Percentiles rank a stretch among this genome's conserved stretches.
Evolutionary conservation across 1,140 invertebrate species (phyloP).

Genomic region (Limonius californicus): DNA sequence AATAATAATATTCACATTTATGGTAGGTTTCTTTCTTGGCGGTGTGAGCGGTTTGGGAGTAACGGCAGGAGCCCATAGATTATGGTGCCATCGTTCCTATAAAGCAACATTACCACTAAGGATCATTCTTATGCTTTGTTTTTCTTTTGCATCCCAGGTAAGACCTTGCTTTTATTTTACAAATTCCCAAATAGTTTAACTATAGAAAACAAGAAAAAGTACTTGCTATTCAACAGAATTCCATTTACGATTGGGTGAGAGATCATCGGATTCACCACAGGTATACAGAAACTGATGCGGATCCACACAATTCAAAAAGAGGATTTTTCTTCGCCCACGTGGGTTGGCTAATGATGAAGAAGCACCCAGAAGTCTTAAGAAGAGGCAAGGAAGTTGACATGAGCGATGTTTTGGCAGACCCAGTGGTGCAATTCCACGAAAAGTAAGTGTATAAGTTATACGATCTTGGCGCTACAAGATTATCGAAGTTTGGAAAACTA

Average conservation of each 20-base stretch:
- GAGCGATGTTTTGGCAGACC: slow-evolving; percentile 69
- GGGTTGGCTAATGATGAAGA: slow-evolving; percentile 76
- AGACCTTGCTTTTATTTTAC: no score
- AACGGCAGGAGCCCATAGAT: slow-evolving; percentile 89
- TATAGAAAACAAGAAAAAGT: background rate
- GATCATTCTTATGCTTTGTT: slow-evolving; percentile 71
- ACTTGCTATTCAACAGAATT: slow-evolving; percentile 7
- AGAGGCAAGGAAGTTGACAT: slow-evolving; percentile 67
- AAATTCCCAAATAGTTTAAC: no score
- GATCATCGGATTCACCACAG: slow-evolving; percentile 82
- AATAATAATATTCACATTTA: no score
- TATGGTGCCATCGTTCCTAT: slow-evolving; percentile 93
- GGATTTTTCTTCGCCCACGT: slow-evolving; percentile 84
- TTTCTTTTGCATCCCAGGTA: slow-evolving; percentile 85
- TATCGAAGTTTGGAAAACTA: no score
- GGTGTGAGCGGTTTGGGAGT: slow-evolving; percentile 67
- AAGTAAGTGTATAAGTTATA: slow-evolving; percentile 8
- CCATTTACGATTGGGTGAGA: slow-evolving; percentile 49
- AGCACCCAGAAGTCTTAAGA: slow-evolving; percentile 70
- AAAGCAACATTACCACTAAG: slow-evolving; percentile 87
- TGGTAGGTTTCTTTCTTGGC: background rate
- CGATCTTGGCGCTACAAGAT: no score
- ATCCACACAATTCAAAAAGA: slow-evolving; percentile 75
- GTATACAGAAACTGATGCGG: slow-evolving; percentile 75
- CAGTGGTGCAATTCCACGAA: slow-evolving; percentile 49